Evolutionary conservation across 2,888 invertebrate genomes (phyloP).

Genomic region (Parnassius orleans): DNA sequence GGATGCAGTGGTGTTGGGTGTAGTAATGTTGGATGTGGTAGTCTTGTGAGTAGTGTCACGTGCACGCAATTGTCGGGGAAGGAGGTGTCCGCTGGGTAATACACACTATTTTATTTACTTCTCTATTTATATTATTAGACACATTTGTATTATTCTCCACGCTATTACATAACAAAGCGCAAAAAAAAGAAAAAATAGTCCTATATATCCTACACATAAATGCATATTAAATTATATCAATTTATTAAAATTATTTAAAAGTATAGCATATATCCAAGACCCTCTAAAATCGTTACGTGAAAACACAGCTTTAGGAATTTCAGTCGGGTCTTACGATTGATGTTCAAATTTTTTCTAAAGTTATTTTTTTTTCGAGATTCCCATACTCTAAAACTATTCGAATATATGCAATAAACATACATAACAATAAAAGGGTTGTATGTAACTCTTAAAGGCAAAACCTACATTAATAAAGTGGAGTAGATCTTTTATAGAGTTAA

Average conservation of each 20-base stretch:
- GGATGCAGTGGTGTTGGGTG: too few species aligned
- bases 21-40: too few species aligned
- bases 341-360: conserved; percentile 2
- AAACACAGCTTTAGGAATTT: background rate
- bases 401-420: background rate
- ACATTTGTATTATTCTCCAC: background rate
- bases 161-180: conserved; percentile 1
- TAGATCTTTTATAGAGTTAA: background rate
- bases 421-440: background rate
- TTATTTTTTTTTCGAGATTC: conserved; percentile 5
- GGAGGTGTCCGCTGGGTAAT: too few species aligned
- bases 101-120: too few species aligned
- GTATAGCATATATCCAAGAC: background rate
- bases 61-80: too few species aligned
- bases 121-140: too few species aligned
- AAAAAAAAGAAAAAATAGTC: background rate
- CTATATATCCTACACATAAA: conserved; percentile 8
- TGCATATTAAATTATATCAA: conserved; percentile 4
- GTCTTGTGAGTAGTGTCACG: too few species aligned
- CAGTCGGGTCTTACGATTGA: conserved; percentile 5
- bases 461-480: background rate
- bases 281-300: background rate
- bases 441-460: background rate
- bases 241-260: background rate
- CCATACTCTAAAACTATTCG: conserved; percentile 3